phyloP scores from a whole-genome alignment of 2,797 vertebrate species.

The Mormyrus hasselquistii region DNA sequence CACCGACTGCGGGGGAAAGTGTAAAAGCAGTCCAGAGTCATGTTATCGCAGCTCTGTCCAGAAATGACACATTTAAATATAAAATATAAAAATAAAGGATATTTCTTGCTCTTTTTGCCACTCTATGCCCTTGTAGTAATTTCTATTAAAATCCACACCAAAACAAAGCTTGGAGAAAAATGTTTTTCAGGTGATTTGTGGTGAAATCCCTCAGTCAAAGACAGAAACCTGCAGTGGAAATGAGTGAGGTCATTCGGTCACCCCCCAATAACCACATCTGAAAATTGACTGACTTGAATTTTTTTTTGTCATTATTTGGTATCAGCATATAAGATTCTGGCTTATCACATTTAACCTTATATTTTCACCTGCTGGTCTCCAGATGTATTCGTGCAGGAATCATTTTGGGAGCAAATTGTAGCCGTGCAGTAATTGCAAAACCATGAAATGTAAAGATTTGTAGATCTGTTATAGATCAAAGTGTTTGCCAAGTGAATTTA shows the following conservation, averaged over 20 bases:
- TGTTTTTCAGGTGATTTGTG: neutral
- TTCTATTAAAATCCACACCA: neutral
- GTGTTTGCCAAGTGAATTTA: neutral
- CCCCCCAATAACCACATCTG: neutral
- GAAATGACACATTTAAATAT: neutral
- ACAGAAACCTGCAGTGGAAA: neutral
- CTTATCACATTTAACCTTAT: neutral
- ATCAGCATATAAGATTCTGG: neutral
- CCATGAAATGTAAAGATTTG: neutral
- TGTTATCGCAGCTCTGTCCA: neutral
- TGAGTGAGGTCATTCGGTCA: neutral
- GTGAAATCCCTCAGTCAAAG: neutral
- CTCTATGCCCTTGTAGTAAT: neutral
- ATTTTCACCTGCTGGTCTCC: neutral
- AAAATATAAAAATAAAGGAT: neutral
- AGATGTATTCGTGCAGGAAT: neutral
- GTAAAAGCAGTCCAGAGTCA: neutral
- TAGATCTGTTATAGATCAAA: neutral
- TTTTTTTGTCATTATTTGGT: neutral
- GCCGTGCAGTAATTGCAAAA: too few species aligned
- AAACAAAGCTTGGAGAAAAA: neutral
- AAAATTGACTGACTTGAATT: neutral
- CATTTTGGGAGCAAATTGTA: neutral
- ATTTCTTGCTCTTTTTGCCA: neutral
- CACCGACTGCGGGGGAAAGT: neutral